Conservation (phyloP, 1,140 invertebrate genomes). For the Phocides pigmalion region DNA sequence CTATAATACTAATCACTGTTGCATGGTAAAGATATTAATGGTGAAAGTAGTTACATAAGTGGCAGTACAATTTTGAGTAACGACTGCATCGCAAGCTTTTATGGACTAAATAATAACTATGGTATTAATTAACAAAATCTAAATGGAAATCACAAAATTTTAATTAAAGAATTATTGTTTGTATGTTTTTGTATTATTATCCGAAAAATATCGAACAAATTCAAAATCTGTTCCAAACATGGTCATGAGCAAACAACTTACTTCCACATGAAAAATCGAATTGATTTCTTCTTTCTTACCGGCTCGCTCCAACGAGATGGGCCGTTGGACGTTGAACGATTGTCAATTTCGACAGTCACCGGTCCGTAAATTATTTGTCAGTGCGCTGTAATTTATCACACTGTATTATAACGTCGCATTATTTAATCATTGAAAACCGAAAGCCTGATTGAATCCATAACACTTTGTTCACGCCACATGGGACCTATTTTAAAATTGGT, state of each 20-base stretch:
- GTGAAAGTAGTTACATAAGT: too few relatives aligned
- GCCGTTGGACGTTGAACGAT: slow-evolving; percentile 20
- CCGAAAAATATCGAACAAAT: not conserved
- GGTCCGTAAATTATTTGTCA: slow-evolving; percentile 16
- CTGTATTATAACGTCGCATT: slow-evolving; percentile 27
- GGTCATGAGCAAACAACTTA: slow-evolving; percentile 1
- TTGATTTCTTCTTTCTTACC: slow-evolving; percentile 16
- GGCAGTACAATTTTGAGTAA: too few relatives aligned
- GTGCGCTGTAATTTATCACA: slow-evolving; percentile 19
- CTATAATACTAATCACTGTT: too few relatives aligned
- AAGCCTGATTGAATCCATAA: slow-evolving; percentile 22
- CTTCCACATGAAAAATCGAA: slow-evolving; percentile 13
- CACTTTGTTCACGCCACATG: slow-evolving; percentile 17
- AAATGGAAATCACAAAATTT: too few relatives aligned
- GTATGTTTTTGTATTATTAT: too few relatives aligned
- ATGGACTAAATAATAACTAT: too few relatives aligned
- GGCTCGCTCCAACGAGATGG: slow-evolving; percentile 8
- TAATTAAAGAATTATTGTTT: too few relatives aligned
- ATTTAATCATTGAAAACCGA: slow-evolving; percentile 26
- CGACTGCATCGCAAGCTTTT: too few relatives aligned
- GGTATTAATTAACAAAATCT: too few relatives aligned
- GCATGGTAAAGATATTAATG: too few relatives aligned
- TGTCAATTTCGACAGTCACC: slow-evolving; percentile 16
- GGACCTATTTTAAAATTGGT: slow-evolving; percentile 7
- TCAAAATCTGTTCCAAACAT: not conserved